Conservation (phyloP, 2,797 vertebrate genomes). For the Scyliorhinus canicula region DNA sequence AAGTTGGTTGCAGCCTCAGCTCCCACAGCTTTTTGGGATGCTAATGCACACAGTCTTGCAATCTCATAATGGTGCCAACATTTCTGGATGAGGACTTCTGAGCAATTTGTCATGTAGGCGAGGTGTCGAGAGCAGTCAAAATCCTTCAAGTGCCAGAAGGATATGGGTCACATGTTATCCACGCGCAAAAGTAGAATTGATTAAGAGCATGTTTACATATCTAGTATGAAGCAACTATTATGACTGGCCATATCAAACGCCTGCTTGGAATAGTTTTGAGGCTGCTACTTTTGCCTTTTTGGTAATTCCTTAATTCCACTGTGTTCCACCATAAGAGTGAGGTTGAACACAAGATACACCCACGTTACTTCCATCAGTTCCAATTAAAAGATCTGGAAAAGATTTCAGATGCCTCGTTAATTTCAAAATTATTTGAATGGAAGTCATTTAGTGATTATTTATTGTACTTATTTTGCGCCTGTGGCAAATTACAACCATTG, state of each 20-base stretch:
- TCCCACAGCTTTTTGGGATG: neutral
- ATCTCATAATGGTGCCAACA: neutral
- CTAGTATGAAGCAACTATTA: neutral
- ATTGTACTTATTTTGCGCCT: neutral
- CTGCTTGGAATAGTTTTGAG: neutral
- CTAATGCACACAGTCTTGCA: neutral
- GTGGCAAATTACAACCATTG: neutral
- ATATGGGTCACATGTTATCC: slow-evolving; percentile 17
- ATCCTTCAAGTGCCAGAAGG: neutral
- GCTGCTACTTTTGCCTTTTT: neutral
- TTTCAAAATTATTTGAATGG: neutral
- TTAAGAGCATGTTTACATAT: neutral
- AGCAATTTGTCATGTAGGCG: neutral
- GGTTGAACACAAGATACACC: neutral
- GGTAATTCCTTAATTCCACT: neutral
- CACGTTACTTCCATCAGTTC: neutral
- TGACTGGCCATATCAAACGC: neutral
- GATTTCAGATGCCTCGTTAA: neutral
- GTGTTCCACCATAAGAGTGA: neutral
- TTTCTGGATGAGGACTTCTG: slow-evolving; percentile 8
- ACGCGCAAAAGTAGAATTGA: neutral
- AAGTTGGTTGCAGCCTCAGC: neutral
- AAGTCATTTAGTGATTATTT: neutral
- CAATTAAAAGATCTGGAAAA: neutral
- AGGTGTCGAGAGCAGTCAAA: neutral